Conservation (phyloP, 2,113 vertebrate species). For the Periophthalmodon schlosseri region DNA sequence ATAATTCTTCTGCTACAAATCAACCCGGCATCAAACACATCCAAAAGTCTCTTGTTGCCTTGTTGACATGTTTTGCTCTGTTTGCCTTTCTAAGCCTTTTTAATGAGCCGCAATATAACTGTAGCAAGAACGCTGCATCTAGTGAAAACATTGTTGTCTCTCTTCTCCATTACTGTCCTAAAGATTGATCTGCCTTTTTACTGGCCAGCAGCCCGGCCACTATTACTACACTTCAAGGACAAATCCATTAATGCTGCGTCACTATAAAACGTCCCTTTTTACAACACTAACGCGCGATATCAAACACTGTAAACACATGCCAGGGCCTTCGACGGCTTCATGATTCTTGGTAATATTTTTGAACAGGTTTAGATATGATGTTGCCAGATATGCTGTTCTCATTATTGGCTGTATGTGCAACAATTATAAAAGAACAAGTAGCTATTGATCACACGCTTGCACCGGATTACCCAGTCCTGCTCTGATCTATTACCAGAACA, state of each 20-base stretch:
- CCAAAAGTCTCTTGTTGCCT: constrained; percentile 21
- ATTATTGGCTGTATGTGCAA: constrained; percentile 17
- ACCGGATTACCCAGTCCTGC: constrained; percentile 55
- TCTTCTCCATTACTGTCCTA: constrained; percentile 44
- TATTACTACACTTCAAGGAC: constrained; percentile 68
- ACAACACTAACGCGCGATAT: constrained; percentile 20
- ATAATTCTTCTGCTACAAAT: constrained; percentile 33
- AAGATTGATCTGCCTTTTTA: constrained; percentile 69
- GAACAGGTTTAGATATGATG: constrained; percentile 46
- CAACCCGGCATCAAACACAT: constrained; percentile 31
- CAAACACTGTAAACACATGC: constrained; percentile 35
- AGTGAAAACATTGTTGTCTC: constrained; percentile 37
- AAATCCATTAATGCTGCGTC: constrained; percentile 56
- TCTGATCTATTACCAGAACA: constrained; percentile 48
- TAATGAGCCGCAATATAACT: constrained; percentile 46
- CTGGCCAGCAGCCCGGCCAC: constrained; percentile 50
- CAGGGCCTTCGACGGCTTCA: constrained; percentile 16
- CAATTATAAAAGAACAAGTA: constrained; percentile 58
- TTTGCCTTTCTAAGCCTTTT: constrained; percentile 37
- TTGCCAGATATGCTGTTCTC: constrained; percentile 26
- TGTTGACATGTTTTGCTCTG: constrained; percentile 29
- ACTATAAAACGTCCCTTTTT: constrained; percentile 47
- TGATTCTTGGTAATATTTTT: constrained; percentile 17
- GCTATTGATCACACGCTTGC: constrained; percentile 67
- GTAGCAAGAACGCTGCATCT: constrained; percentile 8